Percentiles rank a stretch among this genome's conserved stretches.
Conservation (phyloP, 2,797 vertebrate genomes). For the Oreonectes daqikongensis region DNA sequence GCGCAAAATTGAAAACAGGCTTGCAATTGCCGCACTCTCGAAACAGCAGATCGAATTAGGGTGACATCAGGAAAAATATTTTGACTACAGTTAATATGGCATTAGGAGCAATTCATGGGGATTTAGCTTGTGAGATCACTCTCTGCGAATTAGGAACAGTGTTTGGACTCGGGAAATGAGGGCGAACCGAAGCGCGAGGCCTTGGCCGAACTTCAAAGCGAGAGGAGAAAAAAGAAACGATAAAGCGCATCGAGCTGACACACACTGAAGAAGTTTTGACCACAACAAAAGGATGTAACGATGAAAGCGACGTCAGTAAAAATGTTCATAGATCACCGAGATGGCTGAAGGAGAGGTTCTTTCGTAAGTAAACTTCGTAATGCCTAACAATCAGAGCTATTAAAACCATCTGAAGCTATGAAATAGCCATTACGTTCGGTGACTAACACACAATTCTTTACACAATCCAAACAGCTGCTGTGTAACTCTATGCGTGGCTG, state of each 20-base stretch:
- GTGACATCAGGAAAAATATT: constrained; percentile 78
- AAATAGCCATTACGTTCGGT: neutral
- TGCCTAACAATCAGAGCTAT: constrained; percentile 57
- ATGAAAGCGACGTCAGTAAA: constrained; percentile 62
- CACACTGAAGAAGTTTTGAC: constrained; percentile 54
- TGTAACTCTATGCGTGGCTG: constrained; percentile 16
- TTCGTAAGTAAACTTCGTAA: constrained; percentile 64
- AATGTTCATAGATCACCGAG: constrained; percentile 66
- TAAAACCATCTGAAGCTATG: constrained; percentile 56
- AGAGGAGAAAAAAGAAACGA: constrained; percentile 38
- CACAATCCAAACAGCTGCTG: constrained; percentile 30
- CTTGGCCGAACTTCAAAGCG: constrained; percentile 74
- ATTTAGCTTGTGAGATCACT: constrained; percentile 72
- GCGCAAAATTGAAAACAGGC: constrained; percentile 72
- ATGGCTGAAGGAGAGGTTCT: constrained; percentile 54
- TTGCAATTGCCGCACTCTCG: constrained; percentile 55
- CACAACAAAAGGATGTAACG: constrained; percentile 62
- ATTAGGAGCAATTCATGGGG: constrained; percentile 77
- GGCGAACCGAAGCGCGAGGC: constrained; percentile 62
- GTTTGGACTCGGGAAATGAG: constrained; percentile 65
- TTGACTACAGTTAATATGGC: constrained; percentile 77
- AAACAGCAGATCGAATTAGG: constrained; percentile 67
- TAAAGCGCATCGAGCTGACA: constrained; percentile 59
- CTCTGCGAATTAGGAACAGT: constrained; percentile 74
- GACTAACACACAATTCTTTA: neutral